Evolutionary conservation across 2,113 vertebrate species (phyloP), one percentile per base, ranked within the genome.

Genomic region (Aepyceros melampus): DNA sequence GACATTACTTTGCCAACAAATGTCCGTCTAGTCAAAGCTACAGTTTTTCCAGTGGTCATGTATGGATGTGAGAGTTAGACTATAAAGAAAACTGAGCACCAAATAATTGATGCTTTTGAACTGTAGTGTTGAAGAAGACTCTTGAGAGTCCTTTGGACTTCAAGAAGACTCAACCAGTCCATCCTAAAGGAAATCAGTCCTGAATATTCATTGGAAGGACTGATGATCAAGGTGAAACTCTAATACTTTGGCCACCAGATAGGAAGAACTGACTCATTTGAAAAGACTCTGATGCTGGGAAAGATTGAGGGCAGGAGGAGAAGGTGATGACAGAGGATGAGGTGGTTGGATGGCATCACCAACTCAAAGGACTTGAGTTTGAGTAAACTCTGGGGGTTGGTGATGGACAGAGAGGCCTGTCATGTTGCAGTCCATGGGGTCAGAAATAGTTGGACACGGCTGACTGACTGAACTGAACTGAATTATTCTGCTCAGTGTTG

Each of bases 361-460:
- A 1, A 36, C 33, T 67, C 16, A 10, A 67, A 21, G 64, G 64
- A 21, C 17, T 21, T 67, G 17, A 36, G n/a, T 21, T 11, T 71
- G n/a, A 71, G 64, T 71, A 36, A 71, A 36, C 64, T 36, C n/a
- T 36, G n/a, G 64, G n/a, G 9, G 17, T 21, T 36, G n/a, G 64
- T 71, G 9, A 71, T 71, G 17, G n/a, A 36, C 64, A 71, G 64
- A 17, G 64, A 71, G 17, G 64, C n/a, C 64, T 67, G 17, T 11
- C 17, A 19, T 71, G n/a, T 9, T 71, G 9, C 9, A 36, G n/a
- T 21, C 17, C 17, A 36, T 71, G n/a, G n/a, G 2, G 19, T 36
- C 1, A 0, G 9, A 71, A 36, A 23, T 36, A 71, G n/a, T 0
- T 11, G n/a, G 64, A 36, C n/a, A 71, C 1, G 5, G 21, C n/a